Conservation (phyloP, 2,113 vertebrate genomes). For the Sinocyclocheilus anshuiensis region DNA sequence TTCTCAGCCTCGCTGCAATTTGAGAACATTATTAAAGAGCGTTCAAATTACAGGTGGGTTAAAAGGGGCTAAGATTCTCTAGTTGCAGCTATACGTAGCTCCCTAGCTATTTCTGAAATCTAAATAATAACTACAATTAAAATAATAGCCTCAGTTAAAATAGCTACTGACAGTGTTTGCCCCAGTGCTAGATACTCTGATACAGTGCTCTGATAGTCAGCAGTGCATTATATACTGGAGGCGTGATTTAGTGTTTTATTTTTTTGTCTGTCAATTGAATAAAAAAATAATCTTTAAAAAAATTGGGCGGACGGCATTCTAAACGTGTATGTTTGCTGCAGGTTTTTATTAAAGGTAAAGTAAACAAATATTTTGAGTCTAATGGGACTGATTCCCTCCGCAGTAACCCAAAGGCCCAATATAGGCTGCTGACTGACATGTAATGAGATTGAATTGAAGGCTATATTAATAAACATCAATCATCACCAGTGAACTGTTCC, state of each 20-base stretch:
- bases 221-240: not conserved
- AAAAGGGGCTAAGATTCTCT: not conserved
- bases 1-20: not conserved
- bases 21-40: not conserved
- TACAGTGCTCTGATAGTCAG: too few relatives aligned
- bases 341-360: not conserved
- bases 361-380: not conserved
- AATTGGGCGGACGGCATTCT: not conserved
- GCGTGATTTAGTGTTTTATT: not conserved
- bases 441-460: conserved; percentile 11
- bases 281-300: not conserved
- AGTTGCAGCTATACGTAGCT: not conserved
- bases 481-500: not conserved
- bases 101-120: not conserved
- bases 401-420: not conserved
- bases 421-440: not conserved
- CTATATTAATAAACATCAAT: conserved; percentile 22
- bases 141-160: not conserved
- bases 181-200: not conserved
- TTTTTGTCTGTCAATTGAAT: not conserved
- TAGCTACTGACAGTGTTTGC: not conserved
- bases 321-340: not conserved
- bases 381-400: conserved; percentile 4
- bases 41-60: conserved; percentile 12
- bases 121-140: conserved; percentile 17